These are phyloP conservation scores for Cliona cf. orientalis DNA, from an alignment of 37 sponge, comb jelly and placozoan species.

Conservation along the genomic window DNA sequence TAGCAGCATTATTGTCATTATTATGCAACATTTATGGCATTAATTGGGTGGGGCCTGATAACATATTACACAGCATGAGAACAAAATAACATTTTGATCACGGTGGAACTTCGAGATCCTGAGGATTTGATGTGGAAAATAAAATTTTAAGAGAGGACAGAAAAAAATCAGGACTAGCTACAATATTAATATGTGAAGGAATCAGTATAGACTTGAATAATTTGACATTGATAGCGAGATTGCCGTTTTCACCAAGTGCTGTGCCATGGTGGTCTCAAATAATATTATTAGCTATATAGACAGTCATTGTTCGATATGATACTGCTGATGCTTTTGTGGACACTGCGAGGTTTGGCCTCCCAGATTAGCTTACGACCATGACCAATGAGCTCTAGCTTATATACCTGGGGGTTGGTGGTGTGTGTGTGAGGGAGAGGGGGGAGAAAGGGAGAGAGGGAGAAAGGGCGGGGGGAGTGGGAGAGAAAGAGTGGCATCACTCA, in stretches of 20 bases:
- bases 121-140: background rate
- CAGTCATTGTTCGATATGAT: conserved; percentile 90
- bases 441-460: too few relatives aligned
- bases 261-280: conserved; percentile 93
- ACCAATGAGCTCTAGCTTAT: conserved; percentile 76
- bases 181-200: too few relatives aligned
- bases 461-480: too few relatives aligned
- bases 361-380: conserved; percentile 87
- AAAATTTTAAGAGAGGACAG: background rate
- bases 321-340: conserved; percentile 89
- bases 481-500: background rate
- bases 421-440: too few relatives aligned
- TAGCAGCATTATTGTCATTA: too few relatives aligned
- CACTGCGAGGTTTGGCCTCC: conserved; percentile 95
- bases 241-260: conserved; percentile 94
- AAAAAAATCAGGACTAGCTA: background rate
- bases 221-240: conserved; percentile 95
- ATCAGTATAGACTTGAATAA: conserved; percentile 50
- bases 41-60: background rate
- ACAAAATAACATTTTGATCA: background rate
- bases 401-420: too few relatives aligned
- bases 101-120: too few relatives aligned
- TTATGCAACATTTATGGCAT: too few relatives aligned
- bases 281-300: too few relatives aligned
- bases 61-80: background rate